Conservation (phyloP, 2,797 vertebrate genomes). For the Sternotherus odoratus region DNA sequence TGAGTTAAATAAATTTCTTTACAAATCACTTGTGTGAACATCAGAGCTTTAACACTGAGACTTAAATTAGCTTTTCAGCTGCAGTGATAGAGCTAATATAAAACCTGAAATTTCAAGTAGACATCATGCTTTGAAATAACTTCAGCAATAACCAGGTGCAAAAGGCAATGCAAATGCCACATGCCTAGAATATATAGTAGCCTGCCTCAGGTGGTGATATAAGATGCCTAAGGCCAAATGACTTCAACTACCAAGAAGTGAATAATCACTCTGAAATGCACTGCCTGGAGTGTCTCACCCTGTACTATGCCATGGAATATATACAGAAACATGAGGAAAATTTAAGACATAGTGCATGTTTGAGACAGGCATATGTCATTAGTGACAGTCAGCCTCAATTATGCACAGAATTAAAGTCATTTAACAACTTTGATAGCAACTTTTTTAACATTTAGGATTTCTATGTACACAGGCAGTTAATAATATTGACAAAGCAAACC, state of each 20-base stretch:
- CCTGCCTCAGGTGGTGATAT: neutral
- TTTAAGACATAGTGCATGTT: neutral
- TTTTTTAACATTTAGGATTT: too few relatives aligned
- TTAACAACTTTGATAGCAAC: neutral
- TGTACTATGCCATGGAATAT: neutral
- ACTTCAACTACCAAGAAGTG: conserved; percentile 2
- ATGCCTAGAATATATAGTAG: neutral
- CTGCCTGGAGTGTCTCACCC: neutral
- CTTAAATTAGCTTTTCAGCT: conserved; percentile 20
- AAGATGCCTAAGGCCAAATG: conserved; percentile 37
- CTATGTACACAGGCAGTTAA: neutral
- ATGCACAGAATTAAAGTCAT: neutral
- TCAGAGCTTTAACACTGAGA: neutral
- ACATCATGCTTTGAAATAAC: conserved; percentile 3
- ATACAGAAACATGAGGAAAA: neutral
- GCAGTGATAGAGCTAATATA: conserved; percentile 10
- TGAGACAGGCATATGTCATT: neutral
- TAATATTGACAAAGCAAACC: neutral
- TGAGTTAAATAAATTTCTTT: neutral
- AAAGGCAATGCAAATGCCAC: conserved; percentile 5
- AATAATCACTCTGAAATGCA: neutral
- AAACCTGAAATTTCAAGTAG: neutral
- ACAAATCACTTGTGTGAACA: conserved; percentile 12
- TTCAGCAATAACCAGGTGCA: neutral
- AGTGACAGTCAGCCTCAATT: neutral